Base-by-base conservation (phyloP, 1,140 invertebrate genomes). In the Calycopis cecrops region DNA sequence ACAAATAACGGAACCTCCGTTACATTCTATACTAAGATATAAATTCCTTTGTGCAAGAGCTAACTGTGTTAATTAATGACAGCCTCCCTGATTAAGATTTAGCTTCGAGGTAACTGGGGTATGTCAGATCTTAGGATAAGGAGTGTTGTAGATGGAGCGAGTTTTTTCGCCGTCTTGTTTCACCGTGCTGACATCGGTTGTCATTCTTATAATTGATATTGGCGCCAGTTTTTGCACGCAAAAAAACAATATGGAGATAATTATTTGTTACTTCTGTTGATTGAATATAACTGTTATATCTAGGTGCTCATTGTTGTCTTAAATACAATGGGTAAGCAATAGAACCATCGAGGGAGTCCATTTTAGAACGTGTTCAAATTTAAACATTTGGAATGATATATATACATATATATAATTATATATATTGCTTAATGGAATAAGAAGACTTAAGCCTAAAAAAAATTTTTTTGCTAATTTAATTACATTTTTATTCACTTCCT, bases 11-110 rank as follows among this genome's bases (percentile, higher is more conserved):
- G 56, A 48, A 48, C 63, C 21, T 28, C 21, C 72, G 71, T 67
- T 69, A 68, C 56, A 59, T 69, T 77, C 71, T 60, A 63, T 49
- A 33, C 35, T 12, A 47, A 37, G 42, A 52, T 48, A 52, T 38
- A 63, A 62, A 64, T 54, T 65, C 60, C 73, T 72, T 79, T 79
- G 65, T 75, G 55, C 67, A 56, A 47, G 48, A 57, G 63, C 52
- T 76, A 80, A 74, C 69, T 71, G 70, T 79, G 69, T 79, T 76
- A 79, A 79, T 80, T 81, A 79, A 79, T 82, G 69, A 74, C 67
- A 70, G 71, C 63, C 66, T 73, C 69, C 67, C 74, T 75, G 68
- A 77, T 79, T 72, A 72, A 59, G 52, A 69, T 69, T 62, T 70
- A 69, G 58, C 60, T 66, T 73, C 52, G 44, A 55, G 57, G 67